Percentiles rank a stretch among this genome's conserved stretches.
Conservation (phyloP, 1,140 invertebrate species). For the Pseudachorutes palmiensis region DNA sequence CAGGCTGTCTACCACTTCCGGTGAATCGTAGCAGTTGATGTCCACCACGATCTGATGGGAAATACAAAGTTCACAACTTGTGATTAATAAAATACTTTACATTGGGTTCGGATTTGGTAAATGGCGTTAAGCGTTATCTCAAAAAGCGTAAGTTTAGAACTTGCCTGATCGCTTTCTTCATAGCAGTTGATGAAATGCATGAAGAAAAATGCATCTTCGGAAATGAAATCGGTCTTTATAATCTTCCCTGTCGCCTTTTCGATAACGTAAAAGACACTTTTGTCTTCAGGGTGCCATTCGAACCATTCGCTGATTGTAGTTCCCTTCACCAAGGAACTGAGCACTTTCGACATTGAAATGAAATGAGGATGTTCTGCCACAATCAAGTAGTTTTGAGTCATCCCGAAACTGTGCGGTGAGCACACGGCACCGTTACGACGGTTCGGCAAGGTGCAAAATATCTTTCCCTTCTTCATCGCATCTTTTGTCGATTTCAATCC, state of each 20-base stretch:
- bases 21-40: constrained; percentile 10
- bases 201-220: constrained; percentile 22
- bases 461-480: constrained; percentile 15
- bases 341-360: constrained; percentile 23
- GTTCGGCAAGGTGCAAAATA: constrained; percentile 15
- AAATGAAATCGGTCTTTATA: constrained; percentile 21
- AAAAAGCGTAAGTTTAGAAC: too few species aligned
- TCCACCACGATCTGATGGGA: constrained; percentile 39
- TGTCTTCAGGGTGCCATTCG: constrained; percentile 33
- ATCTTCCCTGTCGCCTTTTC: constrained; percentile 31
- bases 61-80: constrained; percentile 44
- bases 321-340: constrained; percentile 11
- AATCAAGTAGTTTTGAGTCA: constrained; percentile 29
- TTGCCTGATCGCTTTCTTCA: constrained; percentile 16
- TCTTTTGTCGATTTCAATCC: constrained; percentile 12
- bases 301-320: background rate
- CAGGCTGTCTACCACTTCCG: constrained; percentile 29
- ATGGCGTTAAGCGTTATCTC: too few species aligned
- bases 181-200: constrained; percentile 31
- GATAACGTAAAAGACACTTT: constrained; percentile 42
- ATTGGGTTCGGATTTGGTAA: constrained; percentile 15
- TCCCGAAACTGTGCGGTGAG: constrained; percentile 25
- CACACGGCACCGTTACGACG: background rate
- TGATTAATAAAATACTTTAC: constrained; percentile 27
- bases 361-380: constrained; percentile 32